Evolutionary conservation across 92 coral and sea anemone species (phyloP).

Genomic region (Palythoa heliodiscus): DNA sequence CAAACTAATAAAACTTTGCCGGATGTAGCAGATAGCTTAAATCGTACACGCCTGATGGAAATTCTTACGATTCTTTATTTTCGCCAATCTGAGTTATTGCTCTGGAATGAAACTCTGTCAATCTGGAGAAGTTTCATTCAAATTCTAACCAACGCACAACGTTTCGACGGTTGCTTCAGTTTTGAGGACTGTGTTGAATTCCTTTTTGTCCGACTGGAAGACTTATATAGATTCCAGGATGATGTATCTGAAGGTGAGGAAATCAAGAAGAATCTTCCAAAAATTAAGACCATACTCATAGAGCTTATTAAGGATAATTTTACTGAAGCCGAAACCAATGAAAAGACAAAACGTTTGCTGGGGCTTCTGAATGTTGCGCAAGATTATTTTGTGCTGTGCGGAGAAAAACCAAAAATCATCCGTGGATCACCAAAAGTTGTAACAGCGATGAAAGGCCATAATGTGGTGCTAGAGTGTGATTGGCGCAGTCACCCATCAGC

Average conservation of each 20-base stretch:
- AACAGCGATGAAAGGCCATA: constrained; percentile 17
- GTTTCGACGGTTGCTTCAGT: constrained; percentile 53
- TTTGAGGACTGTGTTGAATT: constrained; percentile 45
- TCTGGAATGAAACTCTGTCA: constrained; percentile 42
- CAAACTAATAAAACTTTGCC: not conserved
- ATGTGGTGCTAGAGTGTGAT: constrained; percentile 21
- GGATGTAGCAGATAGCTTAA: not conserved
- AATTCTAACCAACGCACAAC: constrained; percentile 14
- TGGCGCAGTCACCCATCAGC: constrained; percentile 38
- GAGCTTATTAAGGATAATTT: constrained; percentile 11
- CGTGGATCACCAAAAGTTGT: constrained; percentile 40
- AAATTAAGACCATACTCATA: not conserved
- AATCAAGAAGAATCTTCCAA: constrained; percentile 2
- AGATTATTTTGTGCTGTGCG: constrained; percentile 51
- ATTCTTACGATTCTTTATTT: constrained; percentile 10
- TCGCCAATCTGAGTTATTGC: not conserved
- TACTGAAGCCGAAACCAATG: constrained; percentile 11
- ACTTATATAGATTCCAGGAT: constrained; percentile 48
- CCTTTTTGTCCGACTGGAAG: constrained; percentile 38
- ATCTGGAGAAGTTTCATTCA: constrained; percentile 39
- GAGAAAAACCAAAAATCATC: constrained; percentile 41
- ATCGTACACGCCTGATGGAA: not conserved
- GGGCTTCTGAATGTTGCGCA: constrained; percentile 31
- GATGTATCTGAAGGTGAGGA: constrained; percentile 20
- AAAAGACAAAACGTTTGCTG: not conserved